These are phyloP conservation scores for Torymus aiolomorphi DNA, from an alignment of 2,888 invertebrate genomes.

Conservation along the genomic window DNA sequence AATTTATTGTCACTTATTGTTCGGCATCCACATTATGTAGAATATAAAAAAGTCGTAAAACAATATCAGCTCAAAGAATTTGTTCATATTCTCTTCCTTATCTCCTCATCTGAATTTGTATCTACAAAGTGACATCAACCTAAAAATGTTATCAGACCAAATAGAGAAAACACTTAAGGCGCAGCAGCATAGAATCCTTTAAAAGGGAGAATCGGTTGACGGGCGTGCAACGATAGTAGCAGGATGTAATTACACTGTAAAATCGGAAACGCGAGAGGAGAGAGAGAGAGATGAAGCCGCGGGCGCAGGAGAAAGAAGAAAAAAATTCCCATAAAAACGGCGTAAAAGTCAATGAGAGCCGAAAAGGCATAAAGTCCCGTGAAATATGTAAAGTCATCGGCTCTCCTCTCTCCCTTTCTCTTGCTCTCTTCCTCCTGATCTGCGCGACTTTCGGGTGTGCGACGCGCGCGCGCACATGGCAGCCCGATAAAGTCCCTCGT, in stretches of 20 bases:
- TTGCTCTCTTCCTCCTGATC: constrained; percentile 10
- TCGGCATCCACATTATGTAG: not conserved
- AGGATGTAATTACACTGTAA: constrained; percentile 52
- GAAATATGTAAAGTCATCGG: constrained; percentile 49
- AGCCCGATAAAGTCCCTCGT: too few relatives aligned
- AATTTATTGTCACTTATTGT: constrained; percentile 1
- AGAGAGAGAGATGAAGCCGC: not conserved
- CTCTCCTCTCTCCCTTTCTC: not conserved
- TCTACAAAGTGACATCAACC: not conserved
- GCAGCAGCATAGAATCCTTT: not conserved
- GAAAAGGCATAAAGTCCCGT: constrained; percentile 48
- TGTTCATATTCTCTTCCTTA: too few relatives aligned
- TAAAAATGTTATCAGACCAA: constrained; percentile 37
- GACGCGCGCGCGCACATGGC: constrained; percentile 1
- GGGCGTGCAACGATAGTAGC: constrained; percentile 41
- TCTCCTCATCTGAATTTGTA: too few relatives aligned
- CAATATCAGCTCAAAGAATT: not conserved
- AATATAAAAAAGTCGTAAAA: constrained; percentile 33
- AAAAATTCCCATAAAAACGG: constrained; percentile 52
- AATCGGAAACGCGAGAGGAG: constrained; percentile 47
- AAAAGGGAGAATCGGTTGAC: not conserved
- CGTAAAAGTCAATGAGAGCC: constrained; percentile 55
- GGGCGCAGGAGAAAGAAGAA: not conserved
- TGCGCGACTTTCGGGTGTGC: constrained; percentile 28
- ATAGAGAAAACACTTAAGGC: constrained; percentile 40